A percentile compares a stretch with the other conserved stretches of the same genome.
Conservation (phyloP, 2,797 vertebrate genomes). For the Pseudomugil tenellus region DNA sequence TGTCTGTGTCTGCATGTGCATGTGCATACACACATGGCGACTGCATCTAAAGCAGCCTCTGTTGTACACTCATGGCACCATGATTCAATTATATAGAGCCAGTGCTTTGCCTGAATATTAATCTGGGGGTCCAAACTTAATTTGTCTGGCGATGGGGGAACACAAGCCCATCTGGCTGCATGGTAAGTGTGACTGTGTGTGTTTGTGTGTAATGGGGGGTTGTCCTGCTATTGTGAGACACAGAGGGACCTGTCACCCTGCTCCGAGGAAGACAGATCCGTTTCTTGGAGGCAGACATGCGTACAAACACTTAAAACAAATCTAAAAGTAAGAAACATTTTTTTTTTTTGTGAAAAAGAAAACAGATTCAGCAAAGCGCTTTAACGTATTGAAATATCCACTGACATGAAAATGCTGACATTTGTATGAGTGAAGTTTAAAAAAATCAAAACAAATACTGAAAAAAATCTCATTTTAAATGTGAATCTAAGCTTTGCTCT, state of each 20-base stretch:
- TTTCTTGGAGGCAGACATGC: slow-evolving; percentile 62
- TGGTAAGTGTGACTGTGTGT: slow-evolving; percentile 57
- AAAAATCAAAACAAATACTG: slow-evolving; percentile 28
- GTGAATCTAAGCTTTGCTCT: slow-evolving; percentile 19
- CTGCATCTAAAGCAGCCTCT: slow-evolving; percentile 79
- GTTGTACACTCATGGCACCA: slow-evolving; percentile 78
- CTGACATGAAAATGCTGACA: slow-evolving; percentile 5
- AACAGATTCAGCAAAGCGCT: slow-evolving; percentile 15
- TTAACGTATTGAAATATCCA: slow-evolving; percentile 15
- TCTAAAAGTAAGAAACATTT: not conserved
- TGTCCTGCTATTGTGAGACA: slow-evolving; percentile 72
- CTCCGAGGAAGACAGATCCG: slow-evolving; percentile 73
- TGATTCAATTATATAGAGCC: slow-evolving; percentile 82
- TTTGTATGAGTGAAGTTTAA: slow-evolving; percentile 12
- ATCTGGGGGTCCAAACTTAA: slow-evolving; percentile 81
- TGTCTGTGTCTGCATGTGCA: slow-evolving; percentile 25
- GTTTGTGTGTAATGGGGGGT: slow-evolving; percentile 42
- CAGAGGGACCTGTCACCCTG: slow-evolving; percentile 67
- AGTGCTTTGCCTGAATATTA: slow-evolving; percentile 84
- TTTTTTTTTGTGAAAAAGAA: slow-evolving; percentile 18
- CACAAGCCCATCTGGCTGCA: slow-evolving; percentile 76
- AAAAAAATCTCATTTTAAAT: slow-evolving; percentile 6
- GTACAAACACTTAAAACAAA: slow-evolving; percentile 4
- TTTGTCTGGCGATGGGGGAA: slow-evolving; percentile 80
- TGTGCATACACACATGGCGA: slow-evolving; percentile 38